A percentile compares a stretch with the other conserved stretches of the same genome.
Evolutionary conservation across 1,140 invertebrate species (phyloP).

Genomic region (Maconellicoccus hirsutus): DNA sequence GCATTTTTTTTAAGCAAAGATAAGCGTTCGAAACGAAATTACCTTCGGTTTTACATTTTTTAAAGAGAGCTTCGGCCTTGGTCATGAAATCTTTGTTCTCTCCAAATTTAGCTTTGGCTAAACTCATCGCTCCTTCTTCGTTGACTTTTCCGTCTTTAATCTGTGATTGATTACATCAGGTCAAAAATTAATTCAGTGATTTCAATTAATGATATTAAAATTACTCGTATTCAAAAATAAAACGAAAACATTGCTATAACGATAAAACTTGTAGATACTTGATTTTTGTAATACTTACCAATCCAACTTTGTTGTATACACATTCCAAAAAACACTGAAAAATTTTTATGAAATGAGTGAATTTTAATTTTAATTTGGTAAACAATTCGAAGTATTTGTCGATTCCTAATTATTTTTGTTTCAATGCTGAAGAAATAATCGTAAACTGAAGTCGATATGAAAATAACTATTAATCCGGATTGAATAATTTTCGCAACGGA

Average conservation of each 20-base stretch:
- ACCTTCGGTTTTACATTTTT: conserved; percentile 29
- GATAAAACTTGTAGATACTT: no score
- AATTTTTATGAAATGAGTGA: conserved; percentile 13
- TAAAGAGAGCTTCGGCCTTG: conserved; percentile 29
- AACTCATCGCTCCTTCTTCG: conserved; percentile 25
- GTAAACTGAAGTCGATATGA: no score
- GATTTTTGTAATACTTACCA: conserved; percentile 28
- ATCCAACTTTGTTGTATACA: conserved; percentile 29
- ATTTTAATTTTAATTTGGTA: no score
- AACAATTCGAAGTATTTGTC: no score
- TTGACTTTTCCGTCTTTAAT: conserved; percentile 25
- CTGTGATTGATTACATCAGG: conserved; percentile 27
- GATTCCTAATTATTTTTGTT: no score
- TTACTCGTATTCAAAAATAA: no score
- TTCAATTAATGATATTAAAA: no score
- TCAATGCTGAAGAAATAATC: no score
- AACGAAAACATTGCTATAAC: no score
- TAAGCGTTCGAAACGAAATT: neutral
- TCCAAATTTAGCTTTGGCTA: conserved; percentile 27
- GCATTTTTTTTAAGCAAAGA: neutral
- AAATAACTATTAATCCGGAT: no score
- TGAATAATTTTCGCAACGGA: no score
- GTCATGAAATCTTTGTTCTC: conserved; percentile 26
- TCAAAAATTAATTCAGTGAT: no score
- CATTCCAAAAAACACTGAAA: conserved; percentile 31